These are phyloP conservation scores for Dioctria rufipes DNA, from an alignment of 2,888 invertebrate species.

Conservation along the genomic window DNA sequence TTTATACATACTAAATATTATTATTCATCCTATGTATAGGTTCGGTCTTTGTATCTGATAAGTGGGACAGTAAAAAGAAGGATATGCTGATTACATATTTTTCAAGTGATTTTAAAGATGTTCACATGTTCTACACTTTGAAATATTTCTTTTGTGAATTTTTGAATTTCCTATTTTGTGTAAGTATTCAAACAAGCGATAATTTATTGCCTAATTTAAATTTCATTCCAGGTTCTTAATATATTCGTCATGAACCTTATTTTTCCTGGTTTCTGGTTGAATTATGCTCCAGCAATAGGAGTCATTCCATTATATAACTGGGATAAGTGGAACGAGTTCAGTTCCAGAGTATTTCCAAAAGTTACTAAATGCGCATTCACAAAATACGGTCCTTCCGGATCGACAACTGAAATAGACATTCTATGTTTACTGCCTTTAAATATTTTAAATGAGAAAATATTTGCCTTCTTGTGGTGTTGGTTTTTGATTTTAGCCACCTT, in stretches of 20 bases:
- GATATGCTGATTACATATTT: conserved; percentile 66
- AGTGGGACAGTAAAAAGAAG: conserved; percentile 60
- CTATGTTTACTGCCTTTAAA: conserved; percentile 85
- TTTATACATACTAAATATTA: too few species aligned
- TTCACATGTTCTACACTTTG: conserved; percentile 74
- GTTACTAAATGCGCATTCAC: conserved; percentile 92
- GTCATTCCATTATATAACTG: conserved; percentile 66
- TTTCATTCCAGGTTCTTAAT: conserved; percentile 65
- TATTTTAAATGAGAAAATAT: conserved; percentile 85
- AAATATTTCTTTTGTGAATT: conserved; percentile 81
- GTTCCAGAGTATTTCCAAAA: conserved; percentile 72
- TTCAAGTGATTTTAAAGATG: conserved; percentile 64
- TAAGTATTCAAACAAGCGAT: conserved; percentile 70
- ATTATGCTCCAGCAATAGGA: conserved; percentile 65
- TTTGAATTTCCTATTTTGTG: conserved; percentile 82
- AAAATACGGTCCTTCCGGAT: conserved; percentile 88
- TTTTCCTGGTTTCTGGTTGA: conserved; percentile 68
- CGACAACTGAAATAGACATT: conserved; percentile 83
- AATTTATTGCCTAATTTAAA: background rate
- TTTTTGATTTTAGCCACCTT: conserved; percentile 77
- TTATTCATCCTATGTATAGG: conserved; percentile 25
- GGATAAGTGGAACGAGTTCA: conserved; percentile 67
- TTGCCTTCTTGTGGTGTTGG: conserved; percentile 84
- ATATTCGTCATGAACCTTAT: conserved; percentile 66
- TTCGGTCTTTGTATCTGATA: conserved; percentile 37